Evolutionary conservation across 2,113 vertebrate genomes (phyloP).

Genomic region (Fregetta grallaria): DNA sequence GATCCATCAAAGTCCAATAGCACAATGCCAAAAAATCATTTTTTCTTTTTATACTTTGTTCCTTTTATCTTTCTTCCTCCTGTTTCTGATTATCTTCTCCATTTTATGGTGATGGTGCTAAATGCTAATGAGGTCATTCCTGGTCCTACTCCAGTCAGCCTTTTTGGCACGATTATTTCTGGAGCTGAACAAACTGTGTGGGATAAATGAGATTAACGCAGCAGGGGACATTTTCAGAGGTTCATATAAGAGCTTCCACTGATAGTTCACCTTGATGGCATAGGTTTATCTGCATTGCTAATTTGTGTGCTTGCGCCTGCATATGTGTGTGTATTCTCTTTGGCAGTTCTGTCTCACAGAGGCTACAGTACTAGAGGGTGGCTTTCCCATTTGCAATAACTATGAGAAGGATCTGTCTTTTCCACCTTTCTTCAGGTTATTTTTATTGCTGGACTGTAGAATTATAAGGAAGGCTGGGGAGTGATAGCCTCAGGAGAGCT

Average conservation of each 20-base stretch:
- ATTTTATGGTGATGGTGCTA: not conserved
- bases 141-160: not conserved
- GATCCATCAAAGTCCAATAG: constrained; percentile 61
- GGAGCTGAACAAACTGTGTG: not conserved
- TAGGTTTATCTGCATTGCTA: constrained; percentile 11
- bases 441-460: not conserved
- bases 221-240: not conserved
- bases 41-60: not conserved
- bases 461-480: not conserved
- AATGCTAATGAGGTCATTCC: constrained; percentile 52
- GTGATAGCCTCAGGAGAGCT: not conserved
- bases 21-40: constrained; percentile 34
- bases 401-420: not conserved
- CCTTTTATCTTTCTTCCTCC: constrained; percentile 47
- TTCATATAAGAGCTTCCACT: not conserved
- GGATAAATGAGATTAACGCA: not conserved
- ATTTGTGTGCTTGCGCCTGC: not conserved
- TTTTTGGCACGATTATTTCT: constrained; percentile 9
- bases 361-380: not conserved
- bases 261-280: not conserved
- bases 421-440: not conserved
- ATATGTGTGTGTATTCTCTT: not conserved
- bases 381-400: not conserved
- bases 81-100: constrained; percentile 42
- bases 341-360: not conserved